phyloP scores from a whole-genome alignment of 1,140 invertebrate species.

The Acarapis woodi region DNA sequence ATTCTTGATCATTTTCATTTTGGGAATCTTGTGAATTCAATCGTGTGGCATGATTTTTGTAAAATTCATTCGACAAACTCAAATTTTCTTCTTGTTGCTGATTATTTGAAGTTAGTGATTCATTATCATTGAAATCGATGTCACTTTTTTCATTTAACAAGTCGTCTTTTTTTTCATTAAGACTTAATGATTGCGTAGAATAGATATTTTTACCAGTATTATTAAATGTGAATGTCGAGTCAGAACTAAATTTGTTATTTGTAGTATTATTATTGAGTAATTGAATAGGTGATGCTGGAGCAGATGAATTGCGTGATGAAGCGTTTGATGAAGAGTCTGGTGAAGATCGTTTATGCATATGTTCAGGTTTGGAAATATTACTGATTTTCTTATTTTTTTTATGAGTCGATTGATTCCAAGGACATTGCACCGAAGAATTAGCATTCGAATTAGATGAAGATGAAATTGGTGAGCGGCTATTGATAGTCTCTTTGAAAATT shows the following conservation, averaged over 20 bases:
- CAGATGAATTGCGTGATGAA: constrained; percentile 82
- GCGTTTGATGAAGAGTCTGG: constrained; percentile 71
- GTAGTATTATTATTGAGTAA: no score
- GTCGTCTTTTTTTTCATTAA: no score
- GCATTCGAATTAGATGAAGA: background rate
- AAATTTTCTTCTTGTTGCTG: no score
- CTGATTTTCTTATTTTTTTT: background rate
- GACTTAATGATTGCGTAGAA: no score
- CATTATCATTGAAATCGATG: no score
- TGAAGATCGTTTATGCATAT: constrained; percentile 10
- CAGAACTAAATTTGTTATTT: no score
- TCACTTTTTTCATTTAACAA: no score
- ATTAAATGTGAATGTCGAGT: no score
- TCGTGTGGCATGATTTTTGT: constrained; percentile 36
- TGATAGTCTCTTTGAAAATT: constrained; percentile 22
- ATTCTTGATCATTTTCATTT: constrained; percentile 27
- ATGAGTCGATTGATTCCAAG: background rate
- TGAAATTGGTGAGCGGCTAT: background rate
- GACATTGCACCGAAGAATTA: background rate
- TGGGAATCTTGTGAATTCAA: constrained; percentile 65
- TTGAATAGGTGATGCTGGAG: constrained; percentile 49
- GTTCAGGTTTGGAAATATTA: background rate
- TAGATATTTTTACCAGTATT: no score
- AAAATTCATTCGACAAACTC: constrained; percentile 44
- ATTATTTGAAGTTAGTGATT: no score